These are phyloP conservation scores for Phalacrocorax aristotelis DNA, from an alignment of 2,113 vertebrate genomes.

Conservation along the genomic window DNA sequence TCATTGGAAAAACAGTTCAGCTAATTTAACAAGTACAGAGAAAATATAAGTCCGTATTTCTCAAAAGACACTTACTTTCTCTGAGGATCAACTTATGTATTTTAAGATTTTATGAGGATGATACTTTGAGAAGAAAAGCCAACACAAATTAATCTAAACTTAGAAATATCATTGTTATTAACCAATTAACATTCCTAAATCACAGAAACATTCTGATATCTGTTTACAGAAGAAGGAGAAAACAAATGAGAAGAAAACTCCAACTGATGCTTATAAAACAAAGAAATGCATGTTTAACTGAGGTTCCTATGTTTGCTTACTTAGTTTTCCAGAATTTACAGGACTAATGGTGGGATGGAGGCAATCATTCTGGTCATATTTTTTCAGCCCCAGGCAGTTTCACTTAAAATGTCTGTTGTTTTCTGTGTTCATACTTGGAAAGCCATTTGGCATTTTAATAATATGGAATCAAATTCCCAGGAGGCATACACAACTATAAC, in stretches of 20 bases:
- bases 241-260: not conserved
- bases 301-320: not conserved
- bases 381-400: not conserved
- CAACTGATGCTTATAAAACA: not conserved
- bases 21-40: not conserved
- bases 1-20: not conserved
- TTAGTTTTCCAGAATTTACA: not conserved
- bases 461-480: not conserved
- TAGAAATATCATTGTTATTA: not conserved
- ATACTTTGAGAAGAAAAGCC: fast-evolving
- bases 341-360: not conserved
- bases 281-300: fast-evolving
- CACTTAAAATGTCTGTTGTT: not conserved
- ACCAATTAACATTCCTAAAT: not conserved
- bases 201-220: not conserved
- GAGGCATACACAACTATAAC: not conserved
- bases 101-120: not conserved
- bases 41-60: not conserved
- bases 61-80: not conserved
- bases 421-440: not conserved
- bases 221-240: not conserved
- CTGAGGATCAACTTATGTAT: not conserved
- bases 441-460: not conserved
- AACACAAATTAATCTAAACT: not conserved
- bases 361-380: not conserved